Conservation (phyloP, 1,140 invertebrate species). For the Drosophila ironensis region DNA sequence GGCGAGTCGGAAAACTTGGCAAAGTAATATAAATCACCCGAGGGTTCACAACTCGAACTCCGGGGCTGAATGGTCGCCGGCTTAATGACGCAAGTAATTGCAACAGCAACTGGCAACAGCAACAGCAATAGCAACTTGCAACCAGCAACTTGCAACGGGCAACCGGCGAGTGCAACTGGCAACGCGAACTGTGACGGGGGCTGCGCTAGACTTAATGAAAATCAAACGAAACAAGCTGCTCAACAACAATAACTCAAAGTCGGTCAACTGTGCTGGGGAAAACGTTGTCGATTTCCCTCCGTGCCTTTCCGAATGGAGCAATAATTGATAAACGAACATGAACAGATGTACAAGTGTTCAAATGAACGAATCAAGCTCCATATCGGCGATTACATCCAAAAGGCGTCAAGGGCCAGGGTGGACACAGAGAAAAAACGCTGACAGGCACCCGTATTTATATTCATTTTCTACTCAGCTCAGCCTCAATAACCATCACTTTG, state of each 20-base stretch:
- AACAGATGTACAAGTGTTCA: slow-evolving; percentile 78
- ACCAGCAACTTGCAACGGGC: slow-evolving; percentile 20
- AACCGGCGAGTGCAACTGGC: slow-evolving; percentile 26
- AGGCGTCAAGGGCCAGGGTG: not conserved
- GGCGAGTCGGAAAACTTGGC: slow-evolving; percentile 52
- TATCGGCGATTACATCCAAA: slow-evolving; percentile 33
- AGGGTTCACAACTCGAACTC: slow-evolving; percentile 48
- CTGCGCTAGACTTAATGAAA: slow-evolving; percentile 72
- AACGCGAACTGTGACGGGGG: slow-evolving; percentile 8
- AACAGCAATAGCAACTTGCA: slow-evolving; percentile 20
- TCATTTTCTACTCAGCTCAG: no score
- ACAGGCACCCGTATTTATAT: not conserved
- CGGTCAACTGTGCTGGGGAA: slow-evolving; percentile 72
- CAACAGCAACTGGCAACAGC: slow-evolving; percentile 41
- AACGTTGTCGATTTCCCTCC: slow-evolving; percentile 35
- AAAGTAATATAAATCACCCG: slow-evolving; percentile 78
- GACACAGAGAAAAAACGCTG: not conserved
- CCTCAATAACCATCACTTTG: no score
- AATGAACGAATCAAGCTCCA: slow-evolving; percentile 59
- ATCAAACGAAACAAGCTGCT: slow-evolving; percentile 60
- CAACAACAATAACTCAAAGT: slow-evolving; percentile 68
- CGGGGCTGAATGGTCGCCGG: slow-evolving; percentile 46
- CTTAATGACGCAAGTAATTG: slow-evolving; percentile 77
- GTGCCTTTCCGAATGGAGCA: slow-evolving; percentile 34
- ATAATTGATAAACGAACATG: slow-evolving; percentile 80